Base-by-base conservation (phyloP, 92 coral and sea anemone genomes). In the Epizoanthus illoricatus region DNA sequence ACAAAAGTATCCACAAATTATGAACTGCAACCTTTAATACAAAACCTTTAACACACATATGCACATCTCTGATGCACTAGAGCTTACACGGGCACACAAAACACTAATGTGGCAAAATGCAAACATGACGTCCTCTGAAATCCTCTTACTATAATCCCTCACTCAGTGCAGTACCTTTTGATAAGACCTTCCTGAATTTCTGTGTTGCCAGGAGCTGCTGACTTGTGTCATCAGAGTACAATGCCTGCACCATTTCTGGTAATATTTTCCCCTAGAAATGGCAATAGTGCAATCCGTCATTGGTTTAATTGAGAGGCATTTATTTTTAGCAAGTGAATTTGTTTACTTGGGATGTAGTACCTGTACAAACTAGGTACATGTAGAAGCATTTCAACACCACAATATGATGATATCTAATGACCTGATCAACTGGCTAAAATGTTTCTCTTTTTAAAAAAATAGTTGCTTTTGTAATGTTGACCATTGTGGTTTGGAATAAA, bases 131-230 rank as follows among this genome's bases (percentile, higher is more conserved):
- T 64, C 69, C 23, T 20, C 3, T 64, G 9, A 33, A 5, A 12
- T 64, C 16, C 10, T 9, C 5, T 7, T 65, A 28, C 40, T 19
- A 4, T 4, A 9, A 16, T 65, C 39, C 7, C 42, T 23, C 7
- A 65, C 23, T 39, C 43, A 21, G 70, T 23, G 15, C 9, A 39
- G 16, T 49, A 97, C 99, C 99, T 92, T 97, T 97, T 19, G 99
- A 97, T 20, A 97, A 88, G 36, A 97, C 86, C 80, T 94, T 93
- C 81, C 99, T 83, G 71, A 97, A 91, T 65, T 95, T 84, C 84
- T 93, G 98, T 68, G 96, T 91, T 8, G 97, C 98, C 68, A 92
- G 94, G 36, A 97, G 80, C 81, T 97, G 98, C 69, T 88, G 89
- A 16, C 89, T 92, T 19, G 85, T 87, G 18, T 93, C 94, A 52